phyloP scores from a whole-genome alignment of 1,140 invertebrate species.

The Saccostrea glomerata region DNA sequence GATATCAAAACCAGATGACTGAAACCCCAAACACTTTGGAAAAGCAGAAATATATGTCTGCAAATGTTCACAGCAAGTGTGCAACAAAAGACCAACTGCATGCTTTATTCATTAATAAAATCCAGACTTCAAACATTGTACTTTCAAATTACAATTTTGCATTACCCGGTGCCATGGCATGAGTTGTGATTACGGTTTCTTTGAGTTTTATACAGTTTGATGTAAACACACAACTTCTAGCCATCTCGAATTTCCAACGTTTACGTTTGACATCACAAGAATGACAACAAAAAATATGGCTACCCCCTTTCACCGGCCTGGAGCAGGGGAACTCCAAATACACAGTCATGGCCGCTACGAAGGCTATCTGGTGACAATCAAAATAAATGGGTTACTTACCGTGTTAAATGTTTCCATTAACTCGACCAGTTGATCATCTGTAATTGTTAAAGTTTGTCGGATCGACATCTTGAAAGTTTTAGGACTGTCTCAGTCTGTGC shows the following conservation, averaged over 20 bases:
- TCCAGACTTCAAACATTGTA: too few species aligned
- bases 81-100: too few species aligned
- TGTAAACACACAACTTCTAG: background rate
- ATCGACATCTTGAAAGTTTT: constrained; percentile 20
- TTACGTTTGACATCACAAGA: constrained; percentile 13
- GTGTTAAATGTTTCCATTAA: constrained; percentile 27
- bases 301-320: constrained; percentile 9
- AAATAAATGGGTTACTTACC: background rate
- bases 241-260: background rate
- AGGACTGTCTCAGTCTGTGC: background rate
- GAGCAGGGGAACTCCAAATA: background rate
- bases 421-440: background rate
- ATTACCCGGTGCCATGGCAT: too few species aligned
- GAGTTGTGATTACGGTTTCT: too few species aligned
- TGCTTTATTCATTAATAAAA: too few species aligned
- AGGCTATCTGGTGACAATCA: background rate
- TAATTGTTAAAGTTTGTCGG: constrained; percentile 21
- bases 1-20: too few species aligned
- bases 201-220: background rate
- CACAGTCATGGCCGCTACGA: background rate
- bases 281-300: constrained; percentile 38
- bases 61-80: too few species aligned
- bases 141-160: too few species aligned
- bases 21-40: too few species aligned
- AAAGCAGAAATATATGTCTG: too few species aligned